Conservation (phyloP, 1,140 invertebrate genomes). For the Drosophila leontia region DNA sequence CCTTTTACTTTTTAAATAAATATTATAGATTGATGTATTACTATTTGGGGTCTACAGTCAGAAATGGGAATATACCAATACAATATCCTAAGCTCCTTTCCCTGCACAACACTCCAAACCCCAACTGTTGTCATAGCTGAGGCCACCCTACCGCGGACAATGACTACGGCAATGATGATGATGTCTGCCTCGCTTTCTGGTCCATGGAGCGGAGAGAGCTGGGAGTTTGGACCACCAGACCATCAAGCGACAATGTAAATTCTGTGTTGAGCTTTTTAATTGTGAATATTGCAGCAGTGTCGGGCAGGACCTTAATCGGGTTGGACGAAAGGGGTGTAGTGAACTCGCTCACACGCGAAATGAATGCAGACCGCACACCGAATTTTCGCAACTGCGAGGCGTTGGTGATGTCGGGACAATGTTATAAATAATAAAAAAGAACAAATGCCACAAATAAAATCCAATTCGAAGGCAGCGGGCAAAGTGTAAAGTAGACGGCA, state of each 20-base stretch:
- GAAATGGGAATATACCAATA: neutral
- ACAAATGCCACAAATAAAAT: constrained; percentile 45
- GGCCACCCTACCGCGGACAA: neutral
- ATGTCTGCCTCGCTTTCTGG: constrained; percentile 42
- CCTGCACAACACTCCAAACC: neutral
- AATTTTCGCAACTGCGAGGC: constrained; percentile 49
- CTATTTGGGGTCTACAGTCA: neutral
- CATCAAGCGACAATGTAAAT: constrained; percentile 83
- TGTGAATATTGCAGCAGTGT: constrained; percentile 63
- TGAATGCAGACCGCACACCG: constrained; percentile 74
- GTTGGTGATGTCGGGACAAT: constrained; percentile 24
- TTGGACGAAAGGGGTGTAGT: neutral
- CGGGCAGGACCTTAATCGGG: constrained; percentile 1
- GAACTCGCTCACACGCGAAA: constrained; percentile 73
- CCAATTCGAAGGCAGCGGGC: constrained; percentile 56
- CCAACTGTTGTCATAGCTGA: neutral
- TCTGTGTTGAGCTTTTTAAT: constrained; percentile 84
- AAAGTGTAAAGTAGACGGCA: constrained; percentile 75
- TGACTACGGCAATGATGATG: constrained; percentile 49
- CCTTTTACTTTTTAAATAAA: neutral
- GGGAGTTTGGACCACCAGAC: constrained; percentile 45
- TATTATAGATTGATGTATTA: too few relatives aligned
- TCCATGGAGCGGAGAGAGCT: constrained; percentile 8
- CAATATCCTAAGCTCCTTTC: neutral
- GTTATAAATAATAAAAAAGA: constrained; percentile 68